These are phyloP conservation scores for Thunnus thynnus DNA, from an alignment of 2,113 vertebrate species.

Conservation along the genomic window DNA sequence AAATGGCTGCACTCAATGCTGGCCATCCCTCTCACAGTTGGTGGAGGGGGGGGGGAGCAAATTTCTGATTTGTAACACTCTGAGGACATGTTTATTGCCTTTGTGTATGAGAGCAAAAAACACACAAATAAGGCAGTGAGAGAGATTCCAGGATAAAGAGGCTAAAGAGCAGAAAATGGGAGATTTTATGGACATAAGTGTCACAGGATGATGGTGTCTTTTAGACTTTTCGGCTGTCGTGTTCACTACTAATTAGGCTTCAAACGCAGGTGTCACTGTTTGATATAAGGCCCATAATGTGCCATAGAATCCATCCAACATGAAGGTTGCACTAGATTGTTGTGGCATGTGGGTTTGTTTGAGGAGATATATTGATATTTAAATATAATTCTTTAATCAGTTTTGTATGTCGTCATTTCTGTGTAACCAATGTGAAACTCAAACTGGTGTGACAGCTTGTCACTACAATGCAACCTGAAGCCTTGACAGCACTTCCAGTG, in stretches of 20 bases:
- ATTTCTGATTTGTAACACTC: slow-evolving; percentile 88
- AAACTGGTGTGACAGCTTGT: neutral
- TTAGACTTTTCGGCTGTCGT: slow-evolving; percentile 59
- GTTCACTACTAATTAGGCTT: slow-evolving; percentile 89
- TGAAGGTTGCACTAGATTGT: neutral
- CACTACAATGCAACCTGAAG: neutral
- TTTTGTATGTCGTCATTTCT: too few relatives aligned
- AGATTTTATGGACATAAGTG: slow-evolving; percentile 93
- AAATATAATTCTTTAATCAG: too few relatives aligned
- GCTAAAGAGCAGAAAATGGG: slow-evolving; percentile 92
- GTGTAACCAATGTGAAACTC: too few relatives aligned
- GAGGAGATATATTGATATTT: too few relatives aligned
- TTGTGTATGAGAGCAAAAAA: slow-evolving; percentile 87
- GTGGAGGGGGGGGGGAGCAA: slow-evolving; percentile 86
- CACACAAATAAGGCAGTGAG: slow-evolving; percentile 88
- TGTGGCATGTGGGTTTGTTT: neutral
- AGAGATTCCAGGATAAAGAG: slow-evolving; percentile 84
- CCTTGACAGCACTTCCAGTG: neutral
- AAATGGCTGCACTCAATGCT: slow-evolving; percentile 48
- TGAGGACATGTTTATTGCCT: slow-evolving; percentile 87
- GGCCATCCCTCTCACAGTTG: slow-evolving; percentile 80
- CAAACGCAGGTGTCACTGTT: slow-evolving; percentile 89
- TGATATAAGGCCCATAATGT: slow-evolving; percentile 45
- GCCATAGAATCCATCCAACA: neutral
- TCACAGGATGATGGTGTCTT: slow-evolving; percentile 83